These are phyloP conservation scores for Neosalanx taihuensis DNA, from an alignment of 2,797 vertebrate genomes.

Conservation along the genomic window DNA sequence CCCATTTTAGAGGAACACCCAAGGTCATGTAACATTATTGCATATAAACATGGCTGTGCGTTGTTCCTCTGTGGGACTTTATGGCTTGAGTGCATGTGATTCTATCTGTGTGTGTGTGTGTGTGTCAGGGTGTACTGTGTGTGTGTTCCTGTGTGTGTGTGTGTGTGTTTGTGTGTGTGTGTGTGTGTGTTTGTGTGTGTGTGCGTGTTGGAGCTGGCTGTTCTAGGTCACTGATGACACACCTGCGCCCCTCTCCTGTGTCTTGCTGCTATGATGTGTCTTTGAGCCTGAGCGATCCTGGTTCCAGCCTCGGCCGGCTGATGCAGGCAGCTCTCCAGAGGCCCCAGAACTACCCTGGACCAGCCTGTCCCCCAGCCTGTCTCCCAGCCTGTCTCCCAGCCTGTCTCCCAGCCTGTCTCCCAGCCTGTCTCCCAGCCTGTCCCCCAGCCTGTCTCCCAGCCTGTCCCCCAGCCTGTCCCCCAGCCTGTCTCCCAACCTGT, in stretches of 20 bases:
- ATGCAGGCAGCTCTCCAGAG: conserved; percentile 49
- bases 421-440: conserved; percentile 8
- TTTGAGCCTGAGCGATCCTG: background rate
- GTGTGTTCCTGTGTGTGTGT: conserved; percentile 15
- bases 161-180: conserved; percentile 14
- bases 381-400: background rate
- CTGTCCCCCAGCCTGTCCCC: conserved; percentile 16
- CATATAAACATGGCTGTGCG: background rate
- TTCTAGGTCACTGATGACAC: conserved; percentile 69
- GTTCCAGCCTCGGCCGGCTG: conserved; percentile 30
- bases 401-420: conserved; percentile 19
- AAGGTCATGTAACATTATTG: conserved; percentile 10
- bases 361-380: conserved; percentile 16
- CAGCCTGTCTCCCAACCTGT: background rate
- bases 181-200: conserved; percentile 43
- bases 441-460: conserved; percentile 30
- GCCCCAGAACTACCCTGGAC: conserved; percentile 36
- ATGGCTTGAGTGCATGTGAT: background rate
- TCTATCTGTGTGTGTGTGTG: background rate
- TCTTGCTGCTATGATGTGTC: background rate
- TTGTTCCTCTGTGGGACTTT: too few relatives aligned
- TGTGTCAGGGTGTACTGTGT: background rate
- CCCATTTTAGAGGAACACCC: background rate
- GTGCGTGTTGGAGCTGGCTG: conserved; percentile 44
- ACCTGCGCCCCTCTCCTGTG: conserved; percentile 59